A percentile compares a stretch with the other conserved stretches of the same genome.
These are phyloP conservation scores for Dolichallabes microphthalmus DNA, from an alignment of 2,113 vertebrate genomes.

Conservation along the genomic window DNA sequence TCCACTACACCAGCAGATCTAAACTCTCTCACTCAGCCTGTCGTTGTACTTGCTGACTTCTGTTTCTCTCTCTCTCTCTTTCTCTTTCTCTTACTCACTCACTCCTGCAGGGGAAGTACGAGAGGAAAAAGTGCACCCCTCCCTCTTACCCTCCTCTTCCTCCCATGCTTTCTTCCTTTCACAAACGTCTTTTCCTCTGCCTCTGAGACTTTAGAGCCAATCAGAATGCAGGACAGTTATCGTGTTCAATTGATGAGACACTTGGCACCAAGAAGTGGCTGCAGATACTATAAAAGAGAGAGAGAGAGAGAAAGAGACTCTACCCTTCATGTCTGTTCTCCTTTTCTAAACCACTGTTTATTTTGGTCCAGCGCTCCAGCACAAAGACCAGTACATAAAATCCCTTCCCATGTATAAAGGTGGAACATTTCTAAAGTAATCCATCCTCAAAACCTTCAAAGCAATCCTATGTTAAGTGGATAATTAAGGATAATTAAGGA, in stretches of 20 bases:
- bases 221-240: constrained; percentile 18
- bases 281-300: constrained; percentile 2
- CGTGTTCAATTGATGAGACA: constrained; percentile 31
- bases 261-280: constrained; percentile 31
- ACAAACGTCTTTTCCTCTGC: constrained; percentile 37
- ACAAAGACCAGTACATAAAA: not conserved
- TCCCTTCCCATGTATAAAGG: constrained; percentile 1
- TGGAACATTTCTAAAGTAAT: not conserved
- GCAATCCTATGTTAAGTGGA: not conserved
- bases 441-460: not conserved
- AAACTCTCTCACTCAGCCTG: constrained; percentile 35
- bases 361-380: constrained; percentile 24
- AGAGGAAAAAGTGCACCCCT: constrained; percentile 31
- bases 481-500: not conserved
- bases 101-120: constrained; percentile 30
- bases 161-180: not conserved
- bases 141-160: constrained; percentile 28
- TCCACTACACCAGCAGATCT: constrained; percentile 46
- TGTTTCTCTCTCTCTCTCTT: constrained; percentile 50
- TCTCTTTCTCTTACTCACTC: constrained; percentile 34
- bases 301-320: constrained; percentile 9
- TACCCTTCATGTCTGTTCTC: not conserved
- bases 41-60: constrained; percentile 57
- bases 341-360: constrained; percentile 15
- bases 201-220: constrained; percentile 25